Base-by-base conservation (phyloP, 1,140 invertebrate species). In the Meteorus sp. region DNA sequence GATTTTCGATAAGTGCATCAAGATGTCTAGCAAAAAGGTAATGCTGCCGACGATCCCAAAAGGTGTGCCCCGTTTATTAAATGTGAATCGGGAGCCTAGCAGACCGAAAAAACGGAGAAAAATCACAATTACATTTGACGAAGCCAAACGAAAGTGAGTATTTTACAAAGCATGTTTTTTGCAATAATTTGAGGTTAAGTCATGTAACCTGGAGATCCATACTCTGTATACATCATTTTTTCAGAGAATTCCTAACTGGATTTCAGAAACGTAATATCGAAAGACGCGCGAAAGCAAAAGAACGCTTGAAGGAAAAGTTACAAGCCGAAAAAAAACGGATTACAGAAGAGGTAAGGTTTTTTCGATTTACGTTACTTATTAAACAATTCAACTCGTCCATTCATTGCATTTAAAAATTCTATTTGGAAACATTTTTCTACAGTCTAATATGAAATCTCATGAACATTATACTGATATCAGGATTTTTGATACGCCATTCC, bases 261-360 rank as follows among this genome's bases (percentile, higher is more conserved):
- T 92, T 92, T 76, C 88, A 83, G 37, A 91, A 90, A 75, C 77
- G 89, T 61, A 92, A 92, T 71, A 66, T 89, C 15, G 84, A 89
- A 71, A 79, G 89, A 54, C 85, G 86, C 61, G 85, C 87, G 64
- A 85, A 86, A 65, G 88, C 88, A 1, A 82, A 88, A 69, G 85
- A 88, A 64, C 81, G 89, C 66, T 72, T 91, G 20, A 81, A 89
- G 63, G 75, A 82, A 55, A 82, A 86, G 66, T 71, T 91, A 3
- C 91, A 91, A 75, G 86, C 88, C 70, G 89, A 91, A 72, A 85
- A 84, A 59, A 89, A 86, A 70, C 79, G 86, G 45, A 86, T 92
- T 7, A 89, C 89, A 66, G 78, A 84, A 62, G 88, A 90, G 75
- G 88, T 88, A 66, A 77, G 44, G 51, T 58, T 29, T 25, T 58